A percentile compares a stretch with the other conserved stretches of the same genome.
These are phyloP conservation scores for Drosophila anomalata DNA, from an alignment of 2,888 invertebrate species.

Conservation along the genomic window DNA sequence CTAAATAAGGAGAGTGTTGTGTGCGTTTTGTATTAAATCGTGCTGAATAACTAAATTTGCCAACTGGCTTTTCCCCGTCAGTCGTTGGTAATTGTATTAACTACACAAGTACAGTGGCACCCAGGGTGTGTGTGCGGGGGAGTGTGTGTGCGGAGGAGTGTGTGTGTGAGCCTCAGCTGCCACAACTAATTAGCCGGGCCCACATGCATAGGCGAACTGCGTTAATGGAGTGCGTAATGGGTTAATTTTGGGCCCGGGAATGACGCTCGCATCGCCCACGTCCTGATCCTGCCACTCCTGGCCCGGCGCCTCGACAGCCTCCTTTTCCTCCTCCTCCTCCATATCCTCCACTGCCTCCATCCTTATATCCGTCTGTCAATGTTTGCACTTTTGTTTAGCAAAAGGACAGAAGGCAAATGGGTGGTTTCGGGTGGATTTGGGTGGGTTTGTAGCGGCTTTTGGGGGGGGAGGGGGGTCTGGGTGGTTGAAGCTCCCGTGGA, in stretches of 20 bases:
- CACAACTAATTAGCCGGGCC: slow-evolving; percentile 69
- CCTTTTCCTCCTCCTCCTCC: background rate
- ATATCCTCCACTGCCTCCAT: background rate
- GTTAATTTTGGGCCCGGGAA: slow-evolving; percentile 62
- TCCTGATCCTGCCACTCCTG: background rate
- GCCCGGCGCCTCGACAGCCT: background rate
- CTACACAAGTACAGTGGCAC: slow-evolving; percentile 4
- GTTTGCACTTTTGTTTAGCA: slow-evolving; percentile 44
- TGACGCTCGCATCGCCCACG: slow-evolving; percentile 4
- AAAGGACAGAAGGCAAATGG: slow-evolving; percentile 16
- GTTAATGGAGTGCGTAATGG: slow-evolving; percentile 79
- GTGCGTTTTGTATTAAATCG: slow-evolving; percentile 59
- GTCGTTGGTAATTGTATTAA: slow-evolving; percentile 43
- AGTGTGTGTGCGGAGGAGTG: background rate
- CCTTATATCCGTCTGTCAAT: slow-evolving; percentile 34
- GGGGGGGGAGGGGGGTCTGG: background rate
- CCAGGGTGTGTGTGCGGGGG: background rate
- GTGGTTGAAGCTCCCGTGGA: slow-evolving; percentile 21
- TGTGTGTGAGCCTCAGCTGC: slow-evolving; percentile 64
- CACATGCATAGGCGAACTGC: slow-evolving; percentile 64
- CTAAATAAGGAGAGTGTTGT: background rate
- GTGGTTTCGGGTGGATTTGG: slow-evolving; percentile 2
- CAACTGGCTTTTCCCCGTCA: slow-evolving; percentile 27
- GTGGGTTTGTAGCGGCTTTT: background rate
- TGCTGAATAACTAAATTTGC: slow-evolving; percentile 70